A percentile compares a stretch with the other conserved stretches of the same genome.
Conservation (phyloP, 2,113 vertebrate species). For the human region GRCh38 chr2:22896001-22896500, state of each 20-base stretch:
- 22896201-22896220: background rate
- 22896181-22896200: background rate
- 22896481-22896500: background rate
- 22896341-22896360: background rate
- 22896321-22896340: background rate
- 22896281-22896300: background rate
- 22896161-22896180: background rate
- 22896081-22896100: background rate
- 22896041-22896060: background rate
- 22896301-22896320: background rate
- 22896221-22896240: background rate
- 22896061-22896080: background rate
- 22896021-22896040: background rate
- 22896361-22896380: background rate
- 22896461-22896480: fast-evolving
- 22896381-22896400: background rate
- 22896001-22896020: background rate
- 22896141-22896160: background rate
- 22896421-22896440: background rate
- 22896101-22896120: background rate
- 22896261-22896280: background rate
- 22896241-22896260: background rate
- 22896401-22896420: background rate
- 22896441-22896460: background rate
- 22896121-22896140: background rate